These are phyloP conservation scores for Protaetia brevitarsis DNA, from an alignment of 1,140 invertebrate genomes.

Conservation along the genomic window DNA sequence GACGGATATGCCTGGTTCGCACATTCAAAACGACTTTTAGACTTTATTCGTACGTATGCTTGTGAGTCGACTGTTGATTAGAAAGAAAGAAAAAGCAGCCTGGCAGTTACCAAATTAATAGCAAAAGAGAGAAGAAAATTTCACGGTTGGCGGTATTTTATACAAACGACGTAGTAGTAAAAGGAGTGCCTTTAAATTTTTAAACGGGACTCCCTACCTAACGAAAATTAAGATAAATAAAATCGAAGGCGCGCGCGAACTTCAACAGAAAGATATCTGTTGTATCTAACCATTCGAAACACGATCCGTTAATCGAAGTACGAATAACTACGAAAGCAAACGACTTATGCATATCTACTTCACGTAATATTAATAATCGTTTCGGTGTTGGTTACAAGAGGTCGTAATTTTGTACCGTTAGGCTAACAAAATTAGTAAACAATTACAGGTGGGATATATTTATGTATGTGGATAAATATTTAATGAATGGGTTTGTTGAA, in stretches of 20 bases:
- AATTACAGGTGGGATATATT: no score
- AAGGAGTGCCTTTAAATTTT: slow-evolving; percentile 33
- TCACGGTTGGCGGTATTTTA: background rate
- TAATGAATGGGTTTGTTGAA: no score
- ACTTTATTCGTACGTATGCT: background rate
- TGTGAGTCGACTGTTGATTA: background rate
- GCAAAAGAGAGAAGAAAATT: slow-evolving; percentile 7
- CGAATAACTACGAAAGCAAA: no score
- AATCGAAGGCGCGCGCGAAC: slow-evolving; percentile 7
- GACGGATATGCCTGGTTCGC: background rate
- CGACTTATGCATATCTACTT: no score
- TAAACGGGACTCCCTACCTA: slow-evolving; percentile 30
- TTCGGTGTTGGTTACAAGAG: no score
- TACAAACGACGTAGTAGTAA: background rate
- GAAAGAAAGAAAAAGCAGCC: background rate
- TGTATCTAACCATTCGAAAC: no score
- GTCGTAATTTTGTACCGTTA: no score
- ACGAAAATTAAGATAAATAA: slow-evolving; percentile 1
- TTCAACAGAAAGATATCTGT: background rate
- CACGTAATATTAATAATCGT: no score
- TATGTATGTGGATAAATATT: no score
- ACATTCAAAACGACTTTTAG: background rate
- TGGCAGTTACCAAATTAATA: background rate
- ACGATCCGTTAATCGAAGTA: no score
- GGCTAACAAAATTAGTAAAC: no score